Conservation (phyloP, 2,797 vertebrate genomes). For the Amniataba percoides region DNA sequence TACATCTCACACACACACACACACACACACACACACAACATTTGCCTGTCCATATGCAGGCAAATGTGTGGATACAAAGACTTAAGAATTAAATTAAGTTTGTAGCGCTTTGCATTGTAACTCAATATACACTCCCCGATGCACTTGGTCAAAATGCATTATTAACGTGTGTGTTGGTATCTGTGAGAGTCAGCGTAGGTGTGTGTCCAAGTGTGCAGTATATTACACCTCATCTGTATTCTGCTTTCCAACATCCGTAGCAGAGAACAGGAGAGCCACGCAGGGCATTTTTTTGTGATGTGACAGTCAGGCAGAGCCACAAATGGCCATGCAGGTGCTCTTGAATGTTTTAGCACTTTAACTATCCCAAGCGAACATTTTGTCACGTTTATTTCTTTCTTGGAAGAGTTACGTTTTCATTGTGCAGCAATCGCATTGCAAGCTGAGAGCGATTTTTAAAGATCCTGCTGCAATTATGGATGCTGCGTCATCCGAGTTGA, state of each 20-base stretch:
- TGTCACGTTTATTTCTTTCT: conserved; percentile 13
- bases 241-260: conserved; percentile 40
- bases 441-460: conserved; percentile 15
- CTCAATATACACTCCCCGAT: conserved; percentile 76
- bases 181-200: conserved; percentile 51
- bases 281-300: conserved; percentile 22
- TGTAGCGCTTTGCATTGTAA: conserved; percentile 84
- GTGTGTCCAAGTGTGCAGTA: conserved; percentile 62
- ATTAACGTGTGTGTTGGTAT: conserved; percentile 71
- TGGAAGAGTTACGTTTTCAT: neutral
- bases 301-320: conserved; percentile 13
- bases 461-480: neutral
- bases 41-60: conserved; percentile 1
- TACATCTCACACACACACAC: conserved; percentile 69
- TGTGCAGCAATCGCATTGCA: neutral
- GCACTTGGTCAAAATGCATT: conserved; percentile 75
- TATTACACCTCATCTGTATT: conserved; percentile 76
- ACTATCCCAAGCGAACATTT: conserved; percentile 7
- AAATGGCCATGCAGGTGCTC: conserved; percentile 12
- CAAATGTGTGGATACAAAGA: conserved; percentile 62
- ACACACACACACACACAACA: conserved; percentile 31
- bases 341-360: conserved; percentile 19
- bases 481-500: conserved; percentile 5
- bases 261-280: conserved; percentile 32
- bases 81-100: conserved; percentile 75